Base-by-base conservation (phyloP, 2,797 vertebrate species). In the Moxostoma hubbsi region DNA sequence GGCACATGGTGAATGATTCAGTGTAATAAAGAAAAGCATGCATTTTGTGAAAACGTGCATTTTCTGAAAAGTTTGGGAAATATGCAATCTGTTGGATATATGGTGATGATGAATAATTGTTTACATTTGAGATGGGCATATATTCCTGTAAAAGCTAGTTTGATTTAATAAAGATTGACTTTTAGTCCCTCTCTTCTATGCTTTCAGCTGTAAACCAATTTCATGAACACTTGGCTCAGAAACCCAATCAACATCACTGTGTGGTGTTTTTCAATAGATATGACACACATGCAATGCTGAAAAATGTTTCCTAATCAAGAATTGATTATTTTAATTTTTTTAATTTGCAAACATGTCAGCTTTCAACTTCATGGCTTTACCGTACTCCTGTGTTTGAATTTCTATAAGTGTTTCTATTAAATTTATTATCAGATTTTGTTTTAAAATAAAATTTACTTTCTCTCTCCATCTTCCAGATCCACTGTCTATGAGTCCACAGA, bases 401-500 rank as follows among this genome's bases (percentile, higher is more conserved):
- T 24, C 24, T 24, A 24, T 24, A 24, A 24, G 24, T 24, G 24
- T 24, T 24, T 24, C 24, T 24, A 24, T 24, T 24, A 1, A 24
- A 24, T 24, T 24, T 24, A 24, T 24, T 24, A 2, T 5, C 18
- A 53, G 66, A 18, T 36, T 68, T 53, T 36, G 53, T 53, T 53
- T 12, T 68, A n/a, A n/a, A n/a, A n/a, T n/a, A n/a, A n/a, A 2
- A 0, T 73, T 24, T 84, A 12, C 47, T 55, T 57, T 87, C 80
- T 77, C 67, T 86, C 12, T 64, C n/a, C 10, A 88, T 86, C 12
- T 64, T 46, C 10, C 87, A 99, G 97, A 99, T 93, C 97, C 97
- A 80, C 92, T 99, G 86, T 98, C 97, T 0, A 98, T 98, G 97
- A 97, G 97, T 69, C 97, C 97, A 8, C 97, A 99, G 90, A 98